These are phyloP conservation scores for Phenganax stokvisi DNA, from an alignment of 92 coral and sea anemone species.

Conservation along the genomic window DNA sequence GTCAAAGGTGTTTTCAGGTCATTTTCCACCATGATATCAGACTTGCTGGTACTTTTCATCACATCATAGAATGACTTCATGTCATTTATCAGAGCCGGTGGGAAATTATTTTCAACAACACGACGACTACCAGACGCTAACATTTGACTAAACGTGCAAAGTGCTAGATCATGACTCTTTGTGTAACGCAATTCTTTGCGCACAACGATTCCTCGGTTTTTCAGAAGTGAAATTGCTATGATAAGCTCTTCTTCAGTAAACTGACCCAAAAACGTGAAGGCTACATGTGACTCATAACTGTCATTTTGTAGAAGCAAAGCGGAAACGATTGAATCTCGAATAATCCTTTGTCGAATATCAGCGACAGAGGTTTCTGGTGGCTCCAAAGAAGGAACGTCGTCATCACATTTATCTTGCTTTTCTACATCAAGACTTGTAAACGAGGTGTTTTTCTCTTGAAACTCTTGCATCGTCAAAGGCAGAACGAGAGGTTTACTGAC, in stretches of 20 bases:
- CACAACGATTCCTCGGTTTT: conserved; percentile 11
- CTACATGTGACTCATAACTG: conserved; percentile 20
- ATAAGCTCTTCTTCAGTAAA: conserved; percentile 22
- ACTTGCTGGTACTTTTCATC: not conserved
- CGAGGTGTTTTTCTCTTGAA: conserved; percentile 56
- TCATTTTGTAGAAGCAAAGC: conserved; percentile 2
- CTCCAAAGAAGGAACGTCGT: conserved; percentile 37
- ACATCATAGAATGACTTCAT: conserved; percentile 1
- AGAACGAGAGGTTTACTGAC: not conserved
- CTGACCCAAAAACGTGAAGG: conserved; percentile 25
- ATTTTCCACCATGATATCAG: not conserved
- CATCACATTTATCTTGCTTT: conserved; percentile 35
- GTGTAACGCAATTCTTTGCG: not conserved
- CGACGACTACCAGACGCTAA: conserved; percentile 12
- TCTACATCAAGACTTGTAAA: conserved; percentile 46
- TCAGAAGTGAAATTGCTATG: not conserved
- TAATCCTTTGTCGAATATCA: conserved; percentile 51
- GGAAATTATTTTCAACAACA: conserved; percentile 7
- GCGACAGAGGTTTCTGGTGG: conserved; percentile 37
- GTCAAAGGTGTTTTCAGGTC: not conserved
- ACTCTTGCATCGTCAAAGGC: conserved; percentile 51
- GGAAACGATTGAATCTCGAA: conserved; percentile 50
- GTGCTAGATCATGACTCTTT: conserved; percentile 17
- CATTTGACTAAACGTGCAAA: conserved; percentile 23
- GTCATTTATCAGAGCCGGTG: not conserved